phyloP scores from a whole-genome alignment of 2,888 invertebrate species.

The Allacma fusca region DNA sequence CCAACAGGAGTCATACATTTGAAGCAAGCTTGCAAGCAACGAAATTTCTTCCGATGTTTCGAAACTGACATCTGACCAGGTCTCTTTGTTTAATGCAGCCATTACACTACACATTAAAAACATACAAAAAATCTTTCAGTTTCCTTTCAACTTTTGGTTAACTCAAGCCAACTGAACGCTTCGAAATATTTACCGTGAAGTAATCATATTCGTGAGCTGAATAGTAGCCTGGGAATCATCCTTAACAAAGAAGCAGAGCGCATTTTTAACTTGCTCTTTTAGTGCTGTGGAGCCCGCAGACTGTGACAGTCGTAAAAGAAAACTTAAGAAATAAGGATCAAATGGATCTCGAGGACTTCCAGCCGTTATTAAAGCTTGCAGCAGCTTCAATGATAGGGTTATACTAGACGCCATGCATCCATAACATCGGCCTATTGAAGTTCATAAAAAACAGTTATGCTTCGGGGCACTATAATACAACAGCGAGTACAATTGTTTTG shows the following conservation, averaged over 20 bases:
- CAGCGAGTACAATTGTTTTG: no score
- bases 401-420: conserved; percentile 71
- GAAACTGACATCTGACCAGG: conserved; percentile 69
- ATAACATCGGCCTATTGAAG: conserved; percentile 75
- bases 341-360: conserved; percentile 60
- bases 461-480: no score
- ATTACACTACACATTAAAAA: conserved; percentile 50
- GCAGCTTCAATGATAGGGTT: conserved; percentile 59
- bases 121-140: no score
- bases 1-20: conserved; percentile 95
- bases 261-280: conserved; percentile 61
- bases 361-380: conserved; percentile 60
- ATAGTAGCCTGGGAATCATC: conserved; percentile 59
- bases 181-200: conserved; percentile 46
- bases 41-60: conserved; percentile 78
- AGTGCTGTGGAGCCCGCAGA: conserved; percentile 60
- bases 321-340: conserved; percentile 59
- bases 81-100: conserved; percentile 58
- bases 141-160: no score
- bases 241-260: conserved; percentile 61
- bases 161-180: not conserved
- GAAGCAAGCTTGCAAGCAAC: conserved; percentile 83
- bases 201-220: conserved; percentile 60
- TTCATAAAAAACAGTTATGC: not conserved
- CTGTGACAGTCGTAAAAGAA: conserved; percentile 59